These are phyloP conservation scores for Limnephilus lunatus DNA, from an alignment of 2,888 invertebrate species.

Conservation along the genomic window DNA sequence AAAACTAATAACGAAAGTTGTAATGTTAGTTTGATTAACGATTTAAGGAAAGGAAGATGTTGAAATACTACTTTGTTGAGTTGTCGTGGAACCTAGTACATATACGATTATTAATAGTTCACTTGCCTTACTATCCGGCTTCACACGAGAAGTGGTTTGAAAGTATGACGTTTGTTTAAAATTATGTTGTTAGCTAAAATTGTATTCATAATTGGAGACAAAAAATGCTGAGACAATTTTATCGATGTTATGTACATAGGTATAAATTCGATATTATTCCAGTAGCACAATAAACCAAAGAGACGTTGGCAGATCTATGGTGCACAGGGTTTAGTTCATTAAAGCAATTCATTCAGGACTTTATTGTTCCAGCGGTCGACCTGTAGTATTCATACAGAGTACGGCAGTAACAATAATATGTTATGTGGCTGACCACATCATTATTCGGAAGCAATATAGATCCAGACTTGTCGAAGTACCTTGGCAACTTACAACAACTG, in stretches of 20 bases:
- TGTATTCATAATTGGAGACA: no score
- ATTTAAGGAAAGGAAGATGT: no score
- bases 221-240: background rate
- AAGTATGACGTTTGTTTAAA: no score
- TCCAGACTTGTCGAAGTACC: background rate
- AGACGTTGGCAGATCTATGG: background rate
- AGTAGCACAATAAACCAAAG: background rate
- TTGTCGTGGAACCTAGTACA: no score
- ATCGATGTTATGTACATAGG: background rate
- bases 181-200: no score
- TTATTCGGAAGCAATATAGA: conserved; percentile 39
- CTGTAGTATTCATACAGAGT: background rate
- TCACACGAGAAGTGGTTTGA: no score
- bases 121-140: no score
- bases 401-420: background rate
- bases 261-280: background rate
- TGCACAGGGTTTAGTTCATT: background rate
- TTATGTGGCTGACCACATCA: conserved; percentile 43
- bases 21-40: no score
- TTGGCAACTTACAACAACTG: background rate
- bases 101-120: no score
- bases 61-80: no score
- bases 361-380: background rate
- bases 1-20: no score
- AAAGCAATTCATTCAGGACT: background rate